A percentile compares a stretch with the other conserved stretches of the same genome.
phyloP scores from a whole-genome alignment of 2,888 invertebrate genomes.

The Dynastes grantii region DNA sequence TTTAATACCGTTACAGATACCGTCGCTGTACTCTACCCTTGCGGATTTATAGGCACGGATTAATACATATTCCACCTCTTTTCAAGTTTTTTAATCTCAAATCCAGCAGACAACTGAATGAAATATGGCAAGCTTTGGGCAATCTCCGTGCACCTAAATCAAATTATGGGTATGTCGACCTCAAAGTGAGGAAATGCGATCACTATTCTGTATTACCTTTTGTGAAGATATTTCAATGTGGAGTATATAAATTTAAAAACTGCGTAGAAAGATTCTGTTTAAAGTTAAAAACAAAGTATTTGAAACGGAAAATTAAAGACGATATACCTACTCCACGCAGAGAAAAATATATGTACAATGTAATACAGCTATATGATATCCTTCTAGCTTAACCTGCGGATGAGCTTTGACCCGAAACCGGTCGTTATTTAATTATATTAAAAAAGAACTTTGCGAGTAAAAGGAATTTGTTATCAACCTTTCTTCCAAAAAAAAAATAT shows the following conservation, averaged over 20 bases:
- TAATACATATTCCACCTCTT: slow-evolving; percentile 15
- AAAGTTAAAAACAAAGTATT: too few relatives aligned
- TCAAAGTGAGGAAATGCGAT: neutral
- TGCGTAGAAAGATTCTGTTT: too few relatives aligned
- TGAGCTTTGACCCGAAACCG: too few relatives aligned
- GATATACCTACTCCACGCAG: too few relatives aligned
- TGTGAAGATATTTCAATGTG: neutral
- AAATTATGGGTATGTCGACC: neutral
- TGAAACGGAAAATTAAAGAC: too few relatives aligned
- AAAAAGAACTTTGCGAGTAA: too few relatives aligned
- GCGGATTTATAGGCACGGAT: slow-evolving; percentile 30
- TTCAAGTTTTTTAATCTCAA: slow-evolving; percentile 23
- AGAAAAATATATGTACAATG: too few relatives aligned
- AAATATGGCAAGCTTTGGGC: slow-evolving; percentile 14
- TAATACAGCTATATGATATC: too few relatives aligned
- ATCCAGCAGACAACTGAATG: slow-evolving; percentile 12
- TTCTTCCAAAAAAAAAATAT: too few relatives aligned
- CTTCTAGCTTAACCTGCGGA: too few relatives aligned
- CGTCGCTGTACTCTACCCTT: slow-evolving; percentile 8
- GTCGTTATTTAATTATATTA: too few relatives aligned
- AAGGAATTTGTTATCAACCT: too few relatives aligned
- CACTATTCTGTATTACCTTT: neutral
- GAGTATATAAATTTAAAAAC: neutral
- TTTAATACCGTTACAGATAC: slow-evolving; percentile 38
- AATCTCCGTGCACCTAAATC: neutral